A percentile compares a stretch with the other conserved stretches of the same genome.
These are phyloP conservation scores for Onychomys leucogaster DNA, from an alignment of 2,797 vertebrate genomes.

Conservation along the genomic window DNA sequence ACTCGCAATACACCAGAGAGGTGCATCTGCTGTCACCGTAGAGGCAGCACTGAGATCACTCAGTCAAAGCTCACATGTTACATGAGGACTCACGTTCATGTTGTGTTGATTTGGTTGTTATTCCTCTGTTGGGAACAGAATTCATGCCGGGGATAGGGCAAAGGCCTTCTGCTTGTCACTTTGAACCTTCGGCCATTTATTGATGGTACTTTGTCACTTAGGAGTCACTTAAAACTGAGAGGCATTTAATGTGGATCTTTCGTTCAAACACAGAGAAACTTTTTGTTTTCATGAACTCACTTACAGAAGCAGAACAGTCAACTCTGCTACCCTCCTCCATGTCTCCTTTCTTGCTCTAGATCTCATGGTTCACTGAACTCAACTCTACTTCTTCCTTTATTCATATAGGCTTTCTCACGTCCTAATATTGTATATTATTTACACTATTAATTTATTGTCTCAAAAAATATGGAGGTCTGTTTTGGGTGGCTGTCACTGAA, in stretches of 20 bases:
- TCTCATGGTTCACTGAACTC: neutral
- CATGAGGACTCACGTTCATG: neutral
- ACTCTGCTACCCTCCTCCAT: neutral
- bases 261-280: neutral
- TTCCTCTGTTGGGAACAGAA: neutral
- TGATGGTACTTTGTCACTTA: neutral
- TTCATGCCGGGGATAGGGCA: rapidly evolving
- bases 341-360: neutral
- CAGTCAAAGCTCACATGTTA: neutral
- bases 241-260: neutral
- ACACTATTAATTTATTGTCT: neutral
- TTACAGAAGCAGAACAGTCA: neutral
- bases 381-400: neutral
- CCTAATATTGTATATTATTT: neutral
- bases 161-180: neutral
- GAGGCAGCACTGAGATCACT: neutral
- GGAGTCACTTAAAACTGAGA: neutral
- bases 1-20: neutral
- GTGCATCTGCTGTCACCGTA: neutral
- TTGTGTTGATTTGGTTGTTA: neutral
- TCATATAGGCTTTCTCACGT: neutral
- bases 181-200: neutral
- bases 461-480: neutral
- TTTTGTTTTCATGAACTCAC: neutral
- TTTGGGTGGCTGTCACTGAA: neutral